Base-by-base conservation (phyloP, 2,888 invertebrate species). In the Cantharis flavilabris region DNA sequence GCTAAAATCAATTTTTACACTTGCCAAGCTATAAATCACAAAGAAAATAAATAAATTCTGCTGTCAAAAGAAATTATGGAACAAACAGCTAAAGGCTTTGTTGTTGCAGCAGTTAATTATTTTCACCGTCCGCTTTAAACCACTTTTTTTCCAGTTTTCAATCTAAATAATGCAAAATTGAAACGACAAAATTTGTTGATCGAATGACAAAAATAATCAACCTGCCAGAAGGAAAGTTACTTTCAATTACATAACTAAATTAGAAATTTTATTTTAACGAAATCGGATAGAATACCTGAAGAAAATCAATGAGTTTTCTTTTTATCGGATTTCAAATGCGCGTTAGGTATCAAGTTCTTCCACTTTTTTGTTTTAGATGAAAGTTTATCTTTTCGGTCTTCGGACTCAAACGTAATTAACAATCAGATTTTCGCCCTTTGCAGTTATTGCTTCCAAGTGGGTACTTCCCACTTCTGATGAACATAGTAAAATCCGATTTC, bases 41-140 rank as follows among this genome's bases (percentile, higher is more conserved):
- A 10, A 18, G 71, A 72, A 76, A 69, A 71, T 71, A 76, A 76
- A 76, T 76, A 76, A 76, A 76, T 76, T 72, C 64, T 69, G 63
- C 72, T 72, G 76, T 76, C 76, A 76, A 72, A 76, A 72, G 49
- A 72, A 76, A 76, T 76, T 62, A 14, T 65, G 16, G 69, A 76
- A 76, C 33, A 75, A 75, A 75, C 63, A 76, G 16, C 76, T 26
- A 33, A 69, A 69, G 76, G 76, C 76, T 69, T 71, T 76, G 64
- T 62, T 69, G 69, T 63, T 70, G 14, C 13, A 26, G 75, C 18
- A 71, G 67, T 72, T 76, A 76, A 76, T 76, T 72, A 72, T 72
- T 76, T 67, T 71, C 71, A 71, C 33, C 63, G 75, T 69, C 30
- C 63, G 30, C 49, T 75, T 75, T 65, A 16, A 63, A 63, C 9